phyloP scores from a whole-genome alignment of 2,888 invertebrate genomes.

The Pachydiplax longipennis region DNA sequence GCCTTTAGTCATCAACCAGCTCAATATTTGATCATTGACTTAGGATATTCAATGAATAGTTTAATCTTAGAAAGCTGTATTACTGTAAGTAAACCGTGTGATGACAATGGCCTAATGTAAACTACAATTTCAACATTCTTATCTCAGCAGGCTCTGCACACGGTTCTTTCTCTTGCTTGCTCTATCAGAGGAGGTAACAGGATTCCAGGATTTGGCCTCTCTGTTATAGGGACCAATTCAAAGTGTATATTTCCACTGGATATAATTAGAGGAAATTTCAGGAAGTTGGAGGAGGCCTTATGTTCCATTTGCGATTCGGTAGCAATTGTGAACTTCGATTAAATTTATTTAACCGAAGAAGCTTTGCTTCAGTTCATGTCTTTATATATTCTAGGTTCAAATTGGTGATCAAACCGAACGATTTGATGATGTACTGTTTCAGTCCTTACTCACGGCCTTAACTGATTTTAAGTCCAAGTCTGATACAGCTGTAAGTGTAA shows the following conservation, averaged over 20 bases:
- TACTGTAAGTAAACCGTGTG: not conserved
- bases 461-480: conserved; percentile 46
- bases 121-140: not conserved
- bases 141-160: conserved; percentile 38
- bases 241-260: conserved; percentile 13
- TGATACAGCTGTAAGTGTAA: conserved; percentile 17
- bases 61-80: not conserved
- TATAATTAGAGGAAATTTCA: conserved; percentile 44
- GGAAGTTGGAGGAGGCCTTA: conserved; percentile 24
- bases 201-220: conserved; percentile 47
- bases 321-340: not conserved
- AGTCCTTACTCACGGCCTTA: conserved; percentile 21
- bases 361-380: not conserved
- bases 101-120: not conserved
- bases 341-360: too few relatives aligned
- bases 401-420: not conserved
- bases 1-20: conserved; percentile 46
- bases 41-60: conserved; percentile 45
- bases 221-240: conserved; percentile 31
- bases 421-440: not conserved
- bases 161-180: conserved; percentile 46
- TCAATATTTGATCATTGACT: conserved; percentile 45
- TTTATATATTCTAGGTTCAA: not conserved
- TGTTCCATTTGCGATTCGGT: conserved; percentile 28
- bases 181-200: conserved; percentile 47